Evolutionary conservation across 2,797 vertebrate species (phyloP).

Genomic region (Melanotaenia parkinsoni): DNA sequence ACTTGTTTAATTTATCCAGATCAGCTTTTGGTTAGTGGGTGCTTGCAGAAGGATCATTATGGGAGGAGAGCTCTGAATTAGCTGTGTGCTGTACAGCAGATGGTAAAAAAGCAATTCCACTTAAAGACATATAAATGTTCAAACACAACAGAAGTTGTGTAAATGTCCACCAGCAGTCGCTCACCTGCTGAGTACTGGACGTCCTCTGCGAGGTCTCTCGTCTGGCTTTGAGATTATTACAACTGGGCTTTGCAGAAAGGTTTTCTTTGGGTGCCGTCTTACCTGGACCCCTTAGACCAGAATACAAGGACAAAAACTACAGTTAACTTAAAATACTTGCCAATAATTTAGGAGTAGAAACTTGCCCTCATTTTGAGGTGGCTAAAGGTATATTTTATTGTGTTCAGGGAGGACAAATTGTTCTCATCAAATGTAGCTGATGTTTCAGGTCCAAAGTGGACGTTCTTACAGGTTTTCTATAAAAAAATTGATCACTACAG

Average conservation of each 20-base stretch:
- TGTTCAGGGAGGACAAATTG: too few species aligned
- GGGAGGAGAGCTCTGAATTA: too few species aligned
- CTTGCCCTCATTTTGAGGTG: neutral
- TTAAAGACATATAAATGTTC: neutral
- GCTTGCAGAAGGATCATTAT: too few species aligned
- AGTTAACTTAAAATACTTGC: neutral
- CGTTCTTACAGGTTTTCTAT: too few species aligned
- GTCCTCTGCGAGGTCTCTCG: conserved; percentile 74
- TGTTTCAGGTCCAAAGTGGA: too few species aligned
- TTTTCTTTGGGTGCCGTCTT: conserved; percentile 73
- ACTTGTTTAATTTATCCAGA: too few species aligned
- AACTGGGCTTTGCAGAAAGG: conserved; percentile 44
- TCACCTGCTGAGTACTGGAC: conserved; percentile 44
- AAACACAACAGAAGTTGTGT: neutral
- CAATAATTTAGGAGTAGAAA: neutral
- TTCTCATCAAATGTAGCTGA: too few species aligned
- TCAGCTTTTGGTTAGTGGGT: too few species aligned
- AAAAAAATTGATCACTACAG: neutral
- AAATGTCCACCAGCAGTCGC: neutral
- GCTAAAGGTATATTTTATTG: neutral
- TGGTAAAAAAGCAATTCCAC: neutral
- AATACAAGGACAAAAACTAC: conserved; percentile 21
- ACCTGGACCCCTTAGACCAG: conserved; percentile 35
- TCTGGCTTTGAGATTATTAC: conserved; percentile 50
- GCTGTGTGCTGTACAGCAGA: too few species aligned